Evolutionary conservation across 2,113 vertebrate species (phyloP).

Genomic region (Columbina picui): DNA sequence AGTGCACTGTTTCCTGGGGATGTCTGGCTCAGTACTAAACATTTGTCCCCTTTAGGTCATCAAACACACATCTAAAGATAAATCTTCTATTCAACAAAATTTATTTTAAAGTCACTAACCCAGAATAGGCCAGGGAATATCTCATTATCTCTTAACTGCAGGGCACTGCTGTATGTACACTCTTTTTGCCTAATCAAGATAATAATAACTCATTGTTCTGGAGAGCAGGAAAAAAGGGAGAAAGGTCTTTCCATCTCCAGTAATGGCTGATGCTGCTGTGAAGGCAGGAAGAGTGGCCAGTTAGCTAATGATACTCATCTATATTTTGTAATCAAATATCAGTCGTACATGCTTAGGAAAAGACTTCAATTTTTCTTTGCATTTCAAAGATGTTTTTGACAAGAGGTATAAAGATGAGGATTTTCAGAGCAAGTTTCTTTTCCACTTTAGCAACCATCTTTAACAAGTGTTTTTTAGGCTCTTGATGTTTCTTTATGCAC

Average conservation of each 20-base stretch:
- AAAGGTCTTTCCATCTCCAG: background rate
- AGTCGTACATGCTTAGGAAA: background rate
- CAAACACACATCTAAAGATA: background rate
- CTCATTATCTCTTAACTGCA: background rate
- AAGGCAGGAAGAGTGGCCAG: background rate
- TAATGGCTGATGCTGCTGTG: background rate
- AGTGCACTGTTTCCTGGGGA: background rate
- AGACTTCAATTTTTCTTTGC: background rate
- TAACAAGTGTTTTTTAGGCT: background rate
- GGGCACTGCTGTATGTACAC: background rate
- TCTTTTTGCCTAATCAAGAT: background rate
- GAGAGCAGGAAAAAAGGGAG: background rate
- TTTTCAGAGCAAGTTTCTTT: background rate
- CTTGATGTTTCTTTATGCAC: background rate
- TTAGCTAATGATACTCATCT: background rate
- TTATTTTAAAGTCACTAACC: background rate
- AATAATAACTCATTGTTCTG: background rate
- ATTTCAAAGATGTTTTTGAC: background rate
- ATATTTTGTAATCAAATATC: background rate
- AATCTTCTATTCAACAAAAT: background rate
- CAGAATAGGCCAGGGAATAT: background rate
- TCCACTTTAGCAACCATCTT: background rate
- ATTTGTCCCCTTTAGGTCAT: background rate
- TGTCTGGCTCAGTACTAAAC: background rate
- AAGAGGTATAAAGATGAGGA: background rate